These are phyloP conservation scores for Lanistes nyassanus DNA, from an alignment of 1,140 invertebrate genomes.

Conservation along the genomic window DNA sequence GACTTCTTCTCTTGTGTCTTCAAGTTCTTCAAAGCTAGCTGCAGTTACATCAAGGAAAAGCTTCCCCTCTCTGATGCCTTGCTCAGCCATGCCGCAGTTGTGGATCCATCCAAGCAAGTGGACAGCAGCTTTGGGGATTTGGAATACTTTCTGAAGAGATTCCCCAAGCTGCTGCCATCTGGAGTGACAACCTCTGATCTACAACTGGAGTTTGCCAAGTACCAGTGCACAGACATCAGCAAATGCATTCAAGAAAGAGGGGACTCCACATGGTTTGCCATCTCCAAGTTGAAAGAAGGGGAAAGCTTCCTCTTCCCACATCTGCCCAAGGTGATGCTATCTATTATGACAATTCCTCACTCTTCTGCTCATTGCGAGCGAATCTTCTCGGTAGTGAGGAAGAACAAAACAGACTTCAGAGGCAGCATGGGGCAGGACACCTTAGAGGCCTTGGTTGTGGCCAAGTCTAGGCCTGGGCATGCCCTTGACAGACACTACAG, in stretches of 20 bases:
- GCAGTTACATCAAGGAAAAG: not conserved
- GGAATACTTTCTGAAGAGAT: not conserved
- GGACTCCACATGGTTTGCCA: not conserved
- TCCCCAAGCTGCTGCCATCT: not conserved
- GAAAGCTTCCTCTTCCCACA: not conserved
- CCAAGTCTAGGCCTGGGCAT: too few species aligned
- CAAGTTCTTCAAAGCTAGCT: not conserved
- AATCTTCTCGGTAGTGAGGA: too few species aligned
- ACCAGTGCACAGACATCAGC: conserved; percentile 11
- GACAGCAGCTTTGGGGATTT: not conserved
- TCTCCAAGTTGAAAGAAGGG: conserved; percentile 6
- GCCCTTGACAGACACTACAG: too few species aligned
- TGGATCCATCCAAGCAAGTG: not conserved
- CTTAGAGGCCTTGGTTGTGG: too few species aligned
- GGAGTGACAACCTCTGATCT: not conserved
- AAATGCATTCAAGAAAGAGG: conserved; percentile 11
- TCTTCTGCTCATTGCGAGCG: too few species aligned
- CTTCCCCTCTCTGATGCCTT: conserved; percentile 4
- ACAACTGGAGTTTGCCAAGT: conserved; percentile 1
- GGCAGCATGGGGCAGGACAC: too few species aligned
- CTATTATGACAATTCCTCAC: conserved; percentile 10
- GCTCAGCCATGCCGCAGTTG: conserved; percentile 7
- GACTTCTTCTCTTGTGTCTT: not conserved
- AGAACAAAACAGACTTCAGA: too few species aligned
- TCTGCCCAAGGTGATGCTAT: not conserved